phyloP scores from a whole-genome alignment of 2,113 vertebrate species.

The Corynorhinus townsendii region DNA sequence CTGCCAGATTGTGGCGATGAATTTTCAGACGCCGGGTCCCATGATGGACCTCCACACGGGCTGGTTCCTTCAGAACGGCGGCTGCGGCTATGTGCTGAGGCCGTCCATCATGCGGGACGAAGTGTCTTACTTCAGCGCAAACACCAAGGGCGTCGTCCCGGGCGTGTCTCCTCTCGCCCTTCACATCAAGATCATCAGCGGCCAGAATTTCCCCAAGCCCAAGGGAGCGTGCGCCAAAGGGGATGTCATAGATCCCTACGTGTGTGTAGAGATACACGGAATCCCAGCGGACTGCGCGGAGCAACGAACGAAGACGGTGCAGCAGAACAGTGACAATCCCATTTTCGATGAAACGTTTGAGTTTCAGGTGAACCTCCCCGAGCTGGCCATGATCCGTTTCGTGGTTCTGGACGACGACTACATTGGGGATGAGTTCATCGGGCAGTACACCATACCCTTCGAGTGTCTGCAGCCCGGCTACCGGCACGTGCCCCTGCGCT shows the following conservation, averaged over 20 bases:
- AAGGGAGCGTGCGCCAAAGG: slow-evolving; percentile 97
- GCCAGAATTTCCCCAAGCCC: slow-evolving; percentile 97
- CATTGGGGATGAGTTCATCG: slow-evolving; percentile 98
- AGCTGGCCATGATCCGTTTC: slow-evolving; percentile 95
- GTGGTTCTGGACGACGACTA: slow-evolving; percentile 97
- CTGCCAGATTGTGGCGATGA: slow-evolving; percentile 96
- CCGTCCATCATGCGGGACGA: slow-evolving; percentile 95
- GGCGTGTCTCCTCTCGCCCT: slow-evolving; percentile 94
- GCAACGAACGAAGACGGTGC: slow-evolving; percentile 95
- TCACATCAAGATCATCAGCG: slow-evolving; percentile 96
- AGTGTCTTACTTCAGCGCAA: slow-evolving; percentile 97
- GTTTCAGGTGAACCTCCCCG: slow-evolving; percentile 96
- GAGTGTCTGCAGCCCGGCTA: slow-evolving; percentile 97
- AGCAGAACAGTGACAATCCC: slow-evolving; percentile 96
- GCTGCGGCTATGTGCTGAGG: slow-evolving; percentile 94
- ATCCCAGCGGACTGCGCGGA: slow-evolving; percentile 95
- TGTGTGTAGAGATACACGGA: slow-evolving; percentile 96
- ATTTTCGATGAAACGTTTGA: slow-evolving; percentile 99
- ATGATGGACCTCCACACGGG: slow-evolving; percentile 97
- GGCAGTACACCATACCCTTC: slow-evolving; percentile 93
- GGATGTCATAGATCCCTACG: slow-evolving; percentile 97
- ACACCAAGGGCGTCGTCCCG: slow-evolving; percentile 94
- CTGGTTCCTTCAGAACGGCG: slow-evolving; percentile 94
- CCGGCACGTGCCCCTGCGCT: slow-evolving; percentile 92
- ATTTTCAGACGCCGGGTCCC: slow-evolving; percentile 96